Base-by-base conservation (phyloP, 2,888 invertebrate species). In the Volucella bombylans region DNA sequence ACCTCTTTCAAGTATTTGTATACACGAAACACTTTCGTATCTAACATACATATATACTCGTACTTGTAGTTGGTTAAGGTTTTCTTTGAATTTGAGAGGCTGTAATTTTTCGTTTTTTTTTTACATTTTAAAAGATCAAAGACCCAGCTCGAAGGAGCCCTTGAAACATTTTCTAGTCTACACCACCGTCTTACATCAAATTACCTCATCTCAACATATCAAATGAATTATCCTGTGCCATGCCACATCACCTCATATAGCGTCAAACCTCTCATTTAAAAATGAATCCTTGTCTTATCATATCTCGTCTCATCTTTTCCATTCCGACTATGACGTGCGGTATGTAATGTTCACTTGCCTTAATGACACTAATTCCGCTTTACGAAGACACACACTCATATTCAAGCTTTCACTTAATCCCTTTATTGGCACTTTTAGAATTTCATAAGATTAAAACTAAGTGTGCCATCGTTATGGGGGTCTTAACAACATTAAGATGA, bases 371-470 rank as follows among this genome's bases (percentile, higher is more conserved):
- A 80, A 85, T 80, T 85, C 69, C 50, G 23, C 41, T 54, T 55
- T 12, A 62, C 82, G 50, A 54, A 67, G 41, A 76, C 55, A 72
- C 11, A 41, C 55, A 14, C 62, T 41, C 47, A 64, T 54, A 31
- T 6, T 6, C 14, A 31, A 38, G 12, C 52, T 52, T 47, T 14
- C 61, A 15, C 62, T 61, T 80, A 80, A 80, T 76, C 80, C 49
- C 67, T 80, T 81, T 81, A 85, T 85, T 85, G 85, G 85, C 68
- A 81, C 80, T 85, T 85, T 85, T 76, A 50, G 47, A 57, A 64
- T 77, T 31, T 72, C 68, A 81, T 62, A 62, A 72, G 85, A 85
- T 85, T 85, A 77, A 85, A 83, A 76, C 54, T 59, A 72, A 85
- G 85, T 85, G 81, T 81, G 45, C 74, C 72, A 67, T 71, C 71